Evolutionary conservation across 2,888 invertebrate species (phyloP).

Genomic region (Plebejus melissa): DNA sequence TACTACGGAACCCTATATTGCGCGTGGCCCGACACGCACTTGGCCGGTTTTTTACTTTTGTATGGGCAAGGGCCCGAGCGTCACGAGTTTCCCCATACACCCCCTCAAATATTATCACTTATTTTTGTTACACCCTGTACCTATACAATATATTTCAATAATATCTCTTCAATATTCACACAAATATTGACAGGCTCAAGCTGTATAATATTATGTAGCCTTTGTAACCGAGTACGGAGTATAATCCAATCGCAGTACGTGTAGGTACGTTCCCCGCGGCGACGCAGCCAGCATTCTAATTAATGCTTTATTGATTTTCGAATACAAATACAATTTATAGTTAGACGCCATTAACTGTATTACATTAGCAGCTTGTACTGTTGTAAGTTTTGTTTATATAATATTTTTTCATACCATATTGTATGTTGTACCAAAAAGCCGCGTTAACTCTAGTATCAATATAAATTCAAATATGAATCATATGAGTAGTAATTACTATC

Average conservation of each 20-base stretch:
- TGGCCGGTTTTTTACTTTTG: too few species aligned
- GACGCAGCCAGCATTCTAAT: constrained; percentile 21
- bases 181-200: not conserved
- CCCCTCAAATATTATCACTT: too few species aligned
- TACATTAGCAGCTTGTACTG: not conserved
- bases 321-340: not conserved
- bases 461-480: too few species aligned
- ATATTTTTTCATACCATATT: too few species aligned
- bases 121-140: too few species aligned
- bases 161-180: not conserved
- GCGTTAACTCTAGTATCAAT: too few species aligned
- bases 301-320: constrained; percentile 5
- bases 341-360: not conserved
- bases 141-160: not conserved
- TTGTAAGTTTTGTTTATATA: not conserved
- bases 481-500: too few species aligned
- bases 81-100: too few species aligned
- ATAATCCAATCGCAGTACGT: not conserved
- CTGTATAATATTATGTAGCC: not conserved
- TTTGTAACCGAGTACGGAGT: not conserved
- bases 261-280: not conserved
- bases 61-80: too few species aligned
- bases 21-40: too few species aligned
- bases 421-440: too few species aligned
- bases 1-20: too few species aligned